Evolutionary conservation across 2,888 invertebrate species (phyloP).

Genomic region (Drepanosiphum platanoidis): DNA sequence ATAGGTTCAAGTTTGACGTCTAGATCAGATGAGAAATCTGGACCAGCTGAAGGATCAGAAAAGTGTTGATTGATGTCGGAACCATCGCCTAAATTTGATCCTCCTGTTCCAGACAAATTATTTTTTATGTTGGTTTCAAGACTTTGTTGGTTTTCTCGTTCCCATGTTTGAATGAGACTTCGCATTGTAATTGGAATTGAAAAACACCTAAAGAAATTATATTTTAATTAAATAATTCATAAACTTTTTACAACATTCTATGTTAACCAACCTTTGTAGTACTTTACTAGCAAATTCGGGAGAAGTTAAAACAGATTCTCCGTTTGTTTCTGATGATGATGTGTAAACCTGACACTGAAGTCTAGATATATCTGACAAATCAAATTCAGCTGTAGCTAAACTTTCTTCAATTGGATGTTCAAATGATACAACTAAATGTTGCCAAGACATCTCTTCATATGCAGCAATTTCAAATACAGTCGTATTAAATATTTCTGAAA

Average conservation of each 20-base stretch:
- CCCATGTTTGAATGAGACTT: slow-evolving; percentile 86
- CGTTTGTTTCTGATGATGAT: slow-evolving; percentile 70
- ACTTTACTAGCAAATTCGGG: slow-evolving; percentile 75
- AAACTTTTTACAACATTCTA: slow-evolving; percentile 18
- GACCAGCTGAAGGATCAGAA: slow-evolving; percentile 51
- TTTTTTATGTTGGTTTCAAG: slow-evolving; percentile 45
- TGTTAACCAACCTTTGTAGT: slow-evolving; percentile 74
- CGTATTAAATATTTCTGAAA: slow-evolving; percentile 67
- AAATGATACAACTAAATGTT: slow-evolving; percentile 87
- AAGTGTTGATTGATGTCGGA: slow-evolving; percentile 56
- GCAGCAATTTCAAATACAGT: slow-evolving; percentile 82
- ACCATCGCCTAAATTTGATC: slow-evolving; percentile 55
- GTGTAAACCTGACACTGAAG: slow-evolving; percentile 82
- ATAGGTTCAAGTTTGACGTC: slow-evolving; percentile 58
- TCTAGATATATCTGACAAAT: slow-evolving; percentile 82
- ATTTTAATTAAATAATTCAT: slow-evolving; percentile 5
- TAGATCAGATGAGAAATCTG: slow-evolving; percentile 58
- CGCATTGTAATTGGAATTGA: slow-evolving; percentile 94
- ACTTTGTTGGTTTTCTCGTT: slow-evolving; percentile 72
- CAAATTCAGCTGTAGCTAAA: slow-evolving; percentile 91
- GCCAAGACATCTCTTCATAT: slow-evolving; percentile 75
- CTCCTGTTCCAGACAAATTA: slow-evolving; percentile 59
- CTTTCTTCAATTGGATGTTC: slow-evolving; percentile 93
- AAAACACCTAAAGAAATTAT: slow-evolving; percentile 71
- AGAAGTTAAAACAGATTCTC: slow-evolving; percentile 66